These are phyloP conservation scores for Hydrocynus forskahlii DNA, from an alignment of 2,797 vertebrate species.

Conservation along the genomic window DNA sequence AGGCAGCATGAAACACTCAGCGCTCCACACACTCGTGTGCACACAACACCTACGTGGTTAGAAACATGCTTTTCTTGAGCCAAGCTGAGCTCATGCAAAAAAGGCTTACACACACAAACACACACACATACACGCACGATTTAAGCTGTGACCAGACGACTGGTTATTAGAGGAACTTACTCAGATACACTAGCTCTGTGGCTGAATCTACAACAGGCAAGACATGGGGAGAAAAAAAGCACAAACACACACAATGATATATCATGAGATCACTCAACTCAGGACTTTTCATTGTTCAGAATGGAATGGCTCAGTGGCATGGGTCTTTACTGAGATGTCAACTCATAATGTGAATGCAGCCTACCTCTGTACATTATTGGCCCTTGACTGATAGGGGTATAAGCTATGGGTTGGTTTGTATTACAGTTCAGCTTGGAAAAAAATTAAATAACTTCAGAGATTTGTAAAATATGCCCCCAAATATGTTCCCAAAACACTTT, in stretches of 20 bases:
- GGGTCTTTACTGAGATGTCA: not conserved
- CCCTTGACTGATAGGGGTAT: not conserved
- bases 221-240: constrained; percentile 70
- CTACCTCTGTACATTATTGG: not conserved
- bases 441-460: too few relatives aligned
- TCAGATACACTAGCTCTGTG: constrained; percentile 91
- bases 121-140: constrained; percentile 16
- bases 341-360: not conserved
- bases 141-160: constrained; percentile 11
- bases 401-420: too few relatives aligned
- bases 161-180: constrained; percentile 82
- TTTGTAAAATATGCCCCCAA: not conserved
- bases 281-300: not conserved
- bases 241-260: constrained; percentile 57
- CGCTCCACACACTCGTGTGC: not conserved
- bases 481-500: too few relatives aligned
- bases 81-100: constrained; percentile 47
- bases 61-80: constrained; percentile 26
- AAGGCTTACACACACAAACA: constrained; percentile 15
- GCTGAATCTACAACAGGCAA: constrained; percentile 89
- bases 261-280: constrained; percentile 58
- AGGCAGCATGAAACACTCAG: not conserved
- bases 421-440: too few relatives aligned
- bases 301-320: not conserved
- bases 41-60: not conserved